Percentiles rank a stretch among this genome's conserved stretches.
These are phyloP conservation scores for Gnatocerus cornutus DNA, from an alignment of 2,888 invertebrate genomes.

Conservation along the genomic window DNA sequence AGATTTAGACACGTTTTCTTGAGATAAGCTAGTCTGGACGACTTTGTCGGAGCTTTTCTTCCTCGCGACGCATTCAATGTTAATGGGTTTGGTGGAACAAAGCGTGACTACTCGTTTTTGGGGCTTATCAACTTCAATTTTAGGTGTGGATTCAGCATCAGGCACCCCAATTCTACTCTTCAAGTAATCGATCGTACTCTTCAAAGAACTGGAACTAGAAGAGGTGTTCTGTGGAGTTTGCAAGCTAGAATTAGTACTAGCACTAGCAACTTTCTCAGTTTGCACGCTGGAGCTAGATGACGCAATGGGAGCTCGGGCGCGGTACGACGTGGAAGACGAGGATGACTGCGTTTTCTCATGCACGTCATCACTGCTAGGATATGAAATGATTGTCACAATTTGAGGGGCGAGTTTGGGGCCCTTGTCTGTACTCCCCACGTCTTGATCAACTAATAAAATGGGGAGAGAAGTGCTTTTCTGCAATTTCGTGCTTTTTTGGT, in stretches of 20 bases:
- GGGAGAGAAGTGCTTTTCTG: slow-evolving; percentile 67
- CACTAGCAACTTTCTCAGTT: too few species aligned
- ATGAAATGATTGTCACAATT: slow-evolving; percentile 22
- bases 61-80: slow-evolving; percentile 59
- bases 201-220: slow-evolving; percentile 19
- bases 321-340: slow-evolving; percentile 16
- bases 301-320: background rate
- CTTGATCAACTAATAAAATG: slow-evolving; percentile 46
- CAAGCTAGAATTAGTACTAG: too few species aligned
- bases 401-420: background rate
- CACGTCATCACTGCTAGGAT: slow-evolving; percentile 12
- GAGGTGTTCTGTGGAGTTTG: background rate
- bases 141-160: slow-evolving; percentile 74
- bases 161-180: slow-evolving; percentile 69
- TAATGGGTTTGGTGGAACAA: slow-evolving; percentile 61
- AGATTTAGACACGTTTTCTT: slow-evolving; percentile 32
- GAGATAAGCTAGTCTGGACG: slow-evolving; percentile 54
- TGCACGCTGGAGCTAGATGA: slow-evolving; percentile 25
- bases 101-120: slow-evolving; percentile 58
- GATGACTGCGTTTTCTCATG: background rate
- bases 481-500: slow-evolving; percentile 65
- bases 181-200: slow-evolving; percentile 49
- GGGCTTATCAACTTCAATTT: slow-evolving; percentile 33
- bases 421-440: background rate
- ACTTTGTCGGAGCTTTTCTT: slow-evolving; percentile 32